Percentiles rank a stretch among this genome's conserved stretches.
Evolutionary conservation across 2,113 vertebrate genomes (phyloP).

Genomic region (Probosciger aterrimus): DNA sequence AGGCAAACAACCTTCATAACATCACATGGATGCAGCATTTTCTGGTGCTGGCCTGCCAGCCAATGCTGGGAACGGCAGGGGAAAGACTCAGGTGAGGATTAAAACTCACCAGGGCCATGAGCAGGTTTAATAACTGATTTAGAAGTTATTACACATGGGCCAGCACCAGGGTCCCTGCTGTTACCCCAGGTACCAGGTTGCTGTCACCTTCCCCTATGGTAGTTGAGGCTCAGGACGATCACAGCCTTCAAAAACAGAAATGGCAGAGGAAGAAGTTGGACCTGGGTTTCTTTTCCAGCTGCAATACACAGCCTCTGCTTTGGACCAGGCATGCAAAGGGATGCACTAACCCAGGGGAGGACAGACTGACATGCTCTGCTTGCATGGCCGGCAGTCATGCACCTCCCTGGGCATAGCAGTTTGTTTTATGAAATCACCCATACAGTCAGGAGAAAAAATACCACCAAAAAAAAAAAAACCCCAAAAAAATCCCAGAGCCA

Average conservation of each 20-base stretch:
- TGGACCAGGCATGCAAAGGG: rapidly evolving
- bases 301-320: rapidly evolving
- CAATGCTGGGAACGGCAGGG: not conserved
- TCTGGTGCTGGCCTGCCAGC: not conserved
- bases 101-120: rapidly evolving
- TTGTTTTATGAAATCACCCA: not conserved
- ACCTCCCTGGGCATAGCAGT: rapidly evolving
- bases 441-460: not conserved
- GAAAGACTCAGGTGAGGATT: not conserved
- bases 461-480: no score
- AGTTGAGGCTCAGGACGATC: rapidly evolving
- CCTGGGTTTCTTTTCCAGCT: not conserved
- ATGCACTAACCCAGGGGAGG: not conserved
- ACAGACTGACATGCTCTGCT: rapidly evolving
- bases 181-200: not conserved
- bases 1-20: not conserved
- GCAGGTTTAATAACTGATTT: not conserved
- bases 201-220: not conserved
- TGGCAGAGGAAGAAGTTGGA: not conserved
- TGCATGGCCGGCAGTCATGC: rapidly evolving
- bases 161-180: rapidly evolving
- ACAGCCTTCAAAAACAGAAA: not conserved
- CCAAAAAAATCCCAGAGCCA: not conserved
- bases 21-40: rapidly evolving
- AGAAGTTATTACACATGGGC: rapidly evolving